These are phyloP conservation scores for Musca domestica DNA, from an alignment of 1,140 invertebrate species.

Conservation along the genomic window DNA sequence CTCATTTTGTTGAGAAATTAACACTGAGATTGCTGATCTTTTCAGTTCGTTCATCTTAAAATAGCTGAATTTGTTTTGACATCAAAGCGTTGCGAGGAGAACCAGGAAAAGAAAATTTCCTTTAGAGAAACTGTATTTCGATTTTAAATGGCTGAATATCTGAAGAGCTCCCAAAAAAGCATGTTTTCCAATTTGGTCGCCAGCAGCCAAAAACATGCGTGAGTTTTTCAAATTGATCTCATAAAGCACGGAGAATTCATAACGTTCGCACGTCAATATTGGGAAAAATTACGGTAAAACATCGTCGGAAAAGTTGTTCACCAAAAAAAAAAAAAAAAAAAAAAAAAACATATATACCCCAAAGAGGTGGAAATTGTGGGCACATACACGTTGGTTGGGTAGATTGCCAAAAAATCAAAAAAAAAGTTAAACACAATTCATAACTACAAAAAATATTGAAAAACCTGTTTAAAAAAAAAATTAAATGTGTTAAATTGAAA, in stretches of 20 bases:
- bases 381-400: not conserved
- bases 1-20: no score
- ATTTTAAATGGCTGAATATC: no score
- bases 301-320: not conserved
- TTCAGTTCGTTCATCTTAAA: no score
- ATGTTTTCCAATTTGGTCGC: no score
- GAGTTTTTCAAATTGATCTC: constrained; percentile 2
- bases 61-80: no score
- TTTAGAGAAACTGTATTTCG: no score
- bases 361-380: not conserved
- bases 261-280: not conserved
- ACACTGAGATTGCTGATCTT: no score
- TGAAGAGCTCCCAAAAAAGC: no score
- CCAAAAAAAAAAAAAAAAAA: not conserved
- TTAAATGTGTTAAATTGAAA: not conserved
- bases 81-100: no score
- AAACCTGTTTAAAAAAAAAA: not conserved
- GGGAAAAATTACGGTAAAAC: not conserved
- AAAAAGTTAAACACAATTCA: not conserved
- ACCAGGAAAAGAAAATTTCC: no score
- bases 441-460: not conserved
- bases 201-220: not conserved
- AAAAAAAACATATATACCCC: not conserved
- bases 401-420: not conserved
- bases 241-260: constrained; percentile 18